Base-by-base conservation (phyloP, 2,113 vertebrate species). In the Amazona vittata region DNA sequence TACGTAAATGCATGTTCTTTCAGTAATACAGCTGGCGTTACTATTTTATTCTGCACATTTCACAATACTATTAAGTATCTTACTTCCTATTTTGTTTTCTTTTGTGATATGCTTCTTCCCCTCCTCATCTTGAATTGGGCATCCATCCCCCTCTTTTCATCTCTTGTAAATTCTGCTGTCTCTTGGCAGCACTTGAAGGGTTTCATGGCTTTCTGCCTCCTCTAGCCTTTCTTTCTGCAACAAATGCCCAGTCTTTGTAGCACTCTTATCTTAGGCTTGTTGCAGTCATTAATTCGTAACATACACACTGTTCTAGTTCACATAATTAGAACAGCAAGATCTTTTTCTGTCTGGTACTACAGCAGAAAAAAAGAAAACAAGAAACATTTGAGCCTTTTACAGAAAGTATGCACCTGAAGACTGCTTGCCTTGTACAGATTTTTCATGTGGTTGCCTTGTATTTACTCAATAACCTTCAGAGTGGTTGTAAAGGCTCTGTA, bases 111-210 rank as follows among this genome's bases (percentile, higher is more conserved):
- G 41, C 41, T 86, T 53, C 68, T 90, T 92, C 74, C 35, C 31
- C 91, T 96, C 69, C 62, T 95, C 24, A 19, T 77, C 60, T 44
- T 55, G 59, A 94, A 70, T 83, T 67, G 80, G 68, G 41, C 76
- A 94, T 53, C 76, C 62, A 75, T 50, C 25, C 47, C 44, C 8
- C 64, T 86, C 69, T 68, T 96, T 96, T 86, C 86, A 84, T 86
- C 37, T 89, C 75, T 69, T 55, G 33, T 79, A 39, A 83, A 92
- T 50, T 78, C 85, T 76, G 53, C n/a, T 11, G 44, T 80, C 80
- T 95, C 80, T 84, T 95, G 93, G 91, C 76, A 94, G 86, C 59
- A 86, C 46, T 89, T 80, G 46, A 89, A 94, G 93, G 33, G 17
- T 78, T 94, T 86, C 33, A 86, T 75, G 64, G 77, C 83, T 94